Evolutionary conservation across 2,797 vertebrate genomes (phyloP).

Genomic region (Pangasius larnaudii): DNA sequence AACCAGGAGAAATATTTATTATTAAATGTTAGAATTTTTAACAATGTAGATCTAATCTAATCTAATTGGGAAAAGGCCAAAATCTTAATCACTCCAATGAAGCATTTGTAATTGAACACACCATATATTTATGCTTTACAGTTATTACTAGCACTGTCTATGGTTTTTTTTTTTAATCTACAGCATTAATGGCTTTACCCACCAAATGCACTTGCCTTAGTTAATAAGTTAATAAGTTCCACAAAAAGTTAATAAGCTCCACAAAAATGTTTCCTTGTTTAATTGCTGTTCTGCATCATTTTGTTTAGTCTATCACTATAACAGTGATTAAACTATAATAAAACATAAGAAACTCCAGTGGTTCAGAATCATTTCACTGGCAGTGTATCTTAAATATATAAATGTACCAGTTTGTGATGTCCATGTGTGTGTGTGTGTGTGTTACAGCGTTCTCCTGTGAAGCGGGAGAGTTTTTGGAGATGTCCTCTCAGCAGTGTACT

Average conservation of each 20-base stretch:
- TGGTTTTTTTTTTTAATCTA: neutral
- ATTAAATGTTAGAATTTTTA: neutral
- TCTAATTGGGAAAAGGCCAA: neutral
- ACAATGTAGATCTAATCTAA: neutral
- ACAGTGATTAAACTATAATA: neutral
- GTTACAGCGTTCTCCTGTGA: slow-evolving; percentile 91
- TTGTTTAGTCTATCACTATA: neutral
- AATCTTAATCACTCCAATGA: neutral
- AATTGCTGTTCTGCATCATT: neutral
- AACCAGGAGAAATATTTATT: neutral
- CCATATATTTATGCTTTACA: neutral
- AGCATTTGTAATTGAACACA: too few species aligned
- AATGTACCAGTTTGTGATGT: neutral
- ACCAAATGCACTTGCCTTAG: neutral
- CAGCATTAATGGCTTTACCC: neutral
- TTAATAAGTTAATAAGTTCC: neutral
- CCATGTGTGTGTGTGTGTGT: slow-evolving; percentile 25
- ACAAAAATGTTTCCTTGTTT: neutral
- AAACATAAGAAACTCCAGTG: neutral
- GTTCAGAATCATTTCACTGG: neutral
- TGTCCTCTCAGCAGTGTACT: slow-evolving; percentile 93
- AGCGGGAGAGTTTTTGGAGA: slow-evolving; percentile 94
- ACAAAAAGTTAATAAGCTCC: neutral
- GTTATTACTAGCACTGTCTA: neutral
- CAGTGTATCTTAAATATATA: neutral